A percentile compares a stretch with the other conserved stretches of the same genome.
phyloP scores from a whole-genome alignment of 2,113 vertebrate species.

The Microcebus murinus region DNA sequence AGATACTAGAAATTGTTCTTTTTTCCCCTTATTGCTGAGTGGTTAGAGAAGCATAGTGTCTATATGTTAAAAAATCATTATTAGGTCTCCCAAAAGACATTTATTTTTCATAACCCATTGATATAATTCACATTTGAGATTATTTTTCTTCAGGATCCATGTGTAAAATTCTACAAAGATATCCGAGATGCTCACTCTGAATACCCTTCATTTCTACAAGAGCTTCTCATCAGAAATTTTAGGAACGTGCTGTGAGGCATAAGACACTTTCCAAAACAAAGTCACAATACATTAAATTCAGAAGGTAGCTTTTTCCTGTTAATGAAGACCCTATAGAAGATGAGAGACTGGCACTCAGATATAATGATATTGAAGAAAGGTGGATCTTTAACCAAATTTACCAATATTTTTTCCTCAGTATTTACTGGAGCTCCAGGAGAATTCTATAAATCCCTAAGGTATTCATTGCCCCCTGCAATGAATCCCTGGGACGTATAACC shows the following conservation, averaged over 20 bases:
- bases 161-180: neutral
- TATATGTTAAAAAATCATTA: neutral
- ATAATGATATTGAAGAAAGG: neutral
- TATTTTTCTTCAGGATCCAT: neutral
- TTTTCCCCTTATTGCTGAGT: neutral
- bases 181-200: neutral
- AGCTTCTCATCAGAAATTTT: neutral
- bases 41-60: neutral
- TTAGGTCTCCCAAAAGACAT: neutral
- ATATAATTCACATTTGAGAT: neutral
- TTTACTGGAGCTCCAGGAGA: neutral
- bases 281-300: neutral
- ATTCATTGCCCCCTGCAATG: neutral
- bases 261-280: neutral
- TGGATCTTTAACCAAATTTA: neutral
- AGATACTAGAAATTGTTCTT: neutral
- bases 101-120: neutral
- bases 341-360: neutral
- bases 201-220: neutral
- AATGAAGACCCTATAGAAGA: neutral
- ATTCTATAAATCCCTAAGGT: neutral
- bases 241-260: neutral
- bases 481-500: neutral
- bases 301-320: neutral
- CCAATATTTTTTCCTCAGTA: neutral